Conservation (phyloP, 2,888 invertebrate species). For the Lepidochrysops patricia region DNA sequence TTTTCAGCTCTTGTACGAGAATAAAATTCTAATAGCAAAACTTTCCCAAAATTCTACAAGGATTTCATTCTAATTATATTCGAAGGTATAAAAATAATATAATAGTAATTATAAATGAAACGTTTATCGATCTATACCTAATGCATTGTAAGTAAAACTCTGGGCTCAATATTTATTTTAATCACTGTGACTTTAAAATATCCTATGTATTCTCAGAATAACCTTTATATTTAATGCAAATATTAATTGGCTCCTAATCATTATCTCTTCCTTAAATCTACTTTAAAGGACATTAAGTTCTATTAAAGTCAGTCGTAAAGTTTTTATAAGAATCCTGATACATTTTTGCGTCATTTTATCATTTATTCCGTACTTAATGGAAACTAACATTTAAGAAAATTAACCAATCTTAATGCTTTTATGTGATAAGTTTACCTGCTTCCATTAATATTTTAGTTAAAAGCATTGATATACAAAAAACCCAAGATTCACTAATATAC, state of each 20-base stretch:
- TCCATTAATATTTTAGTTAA: background rate
- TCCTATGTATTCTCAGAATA: background rate
- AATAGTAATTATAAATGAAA: too few relatives aligned
- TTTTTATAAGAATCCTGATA: background rate
- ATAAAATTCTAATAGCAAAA: too few relatives aligned
- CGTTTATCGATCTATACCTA: too few relatives aligned
- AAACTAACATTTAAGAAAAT: background rate
- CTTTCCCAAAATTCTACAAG: too few relatives aligned
- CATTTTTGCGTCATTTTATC: background rate
- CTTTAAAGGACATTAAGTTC: background rate
- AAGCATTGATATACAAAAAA: too few relatives aligned
- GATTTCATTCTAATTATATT: too few relatives aligned
- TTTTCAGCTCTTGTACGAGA: too few relatives aligned
- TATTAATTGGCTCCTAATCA: slow-evolving; percentile 2
- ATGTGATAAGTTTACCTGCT: background rate
- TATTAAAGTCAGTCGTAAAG: background rate
- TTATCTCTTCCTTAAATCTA: background rate
- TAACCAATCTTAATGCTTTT: background rate
- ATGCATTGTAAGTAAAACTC: too few relatives aligned
- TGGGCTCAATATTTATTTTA: too few relatives aligned
- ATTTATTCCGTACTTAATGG: background rate
- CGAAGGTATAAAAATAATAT: too few relatives aligned
- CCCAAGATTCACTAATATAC: too few relatives aligned
- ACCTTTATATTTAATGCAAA: background rate
- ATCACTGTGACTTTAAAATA: background rate